Conservation (phyloP, 2,888 invertebrate genomes). For the Zele albiditarsus region DNA sequence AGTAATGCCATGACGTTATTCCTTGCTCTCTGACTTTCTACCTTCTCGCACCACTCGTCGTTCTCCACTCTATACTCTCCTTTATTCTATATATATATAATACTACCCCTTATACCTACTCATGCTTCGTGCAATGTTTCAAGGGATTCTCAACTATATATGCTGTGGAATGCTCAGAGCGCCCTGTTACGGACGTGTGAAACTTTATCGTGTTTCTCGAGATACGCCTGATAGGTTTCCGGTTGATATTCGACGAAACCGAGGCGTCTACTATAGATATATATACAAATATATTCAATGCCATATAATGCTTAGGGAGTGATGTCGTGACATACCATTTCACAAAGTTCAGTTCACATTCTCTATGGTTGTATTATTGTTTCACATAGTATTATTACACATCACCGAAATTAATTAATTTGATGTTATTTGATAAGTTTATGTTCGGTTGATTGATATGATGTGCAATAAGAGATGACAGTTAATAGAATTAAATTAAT, state of each 20-base stretch:
- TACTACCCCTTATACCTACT: not conserved
- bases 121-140: conserved; percentile 38
- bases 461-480: no score
- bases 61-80: not conserved
- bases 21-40: not conserved
- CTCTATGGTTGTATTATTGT: no score
- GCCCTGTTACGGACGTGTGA: conserved; percentile 49
- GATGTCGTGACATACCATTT: not conserved
- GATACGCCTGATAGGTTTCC: conserved; percentile 36
- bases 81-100: not conserved
- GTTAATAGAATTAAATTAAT: no score
- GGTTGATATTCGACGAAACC: conserved; percentile 17
- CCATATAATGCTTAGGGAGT: not conserved
- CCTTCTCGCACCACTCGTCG: not conserved
- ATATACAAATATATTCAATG: not conserved
- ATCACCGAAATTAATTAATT: no score
- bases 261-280: not conserved
- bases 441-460: no score
- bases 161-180: conserved; percentile 25
- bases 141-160: conserved; percentile 17
- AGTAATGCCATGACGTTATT: not conserved
- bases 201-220: conserved; percentile 49
- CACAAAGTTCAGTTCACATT: no score
- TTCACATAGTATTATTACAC: no score
- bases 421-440: no score